phyloP scores from a whole-genome alignment of 2,113 vertebrate genomes.

The Orthonyx spaldingii region DNA sequence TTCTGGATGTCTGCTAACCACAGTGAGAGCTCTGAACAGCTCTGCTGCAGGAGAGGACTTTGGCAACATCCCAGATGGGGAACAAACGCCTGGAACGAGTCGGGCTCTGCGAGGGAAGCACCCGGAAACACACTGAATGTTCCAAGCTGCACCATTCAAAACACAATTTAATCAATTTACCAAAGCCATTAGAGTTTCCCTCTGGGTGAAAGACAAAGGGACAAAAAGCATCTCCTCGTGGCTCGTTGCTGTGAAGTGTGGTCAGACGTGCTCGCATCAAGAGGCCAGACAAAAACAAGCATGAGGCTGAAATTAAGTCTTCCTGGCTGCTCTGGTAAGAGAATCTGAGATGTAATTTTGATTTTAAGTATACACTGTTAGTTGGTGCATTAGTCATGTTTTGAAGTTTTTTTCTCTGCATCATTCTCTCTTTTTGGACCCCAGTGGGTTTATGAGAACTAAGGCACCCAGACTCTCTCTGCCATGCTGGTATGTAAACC shows the following conservation, averaged over 20 bases:
- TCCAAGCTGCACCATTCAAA: slow-evolving; percentile 9
- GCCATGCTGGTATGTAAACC: neutral
- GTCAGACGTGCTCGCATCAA: neutral
- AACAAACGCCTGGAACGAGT: neutral
- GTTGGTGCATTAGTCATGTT: neutral
- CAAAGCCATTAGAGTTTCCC: neutral
- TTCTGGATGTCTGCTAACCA: neutral
- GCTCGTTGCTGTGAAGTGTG: neutral
- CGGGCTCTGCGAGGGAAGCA: neutral
- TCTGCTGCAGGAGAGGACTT: neutral
- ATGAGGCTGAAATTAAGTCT: neutral
- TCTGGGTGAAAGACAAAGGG: neutral
- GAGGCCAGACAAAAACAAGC: neutral
- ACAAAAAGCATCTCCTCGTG: neutral
- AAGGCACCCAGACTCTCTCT: neutral
- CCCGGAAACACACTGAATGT: neutral
- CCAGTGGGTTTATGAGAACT: neutral
- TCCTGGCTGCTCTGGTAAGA: neutral
- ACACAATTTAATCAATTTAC: slow-evolving; percentile 45
- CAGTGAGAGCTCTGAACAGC: neutral
- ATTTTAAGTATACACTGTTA: neutral
- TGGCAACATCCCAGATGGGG: neutral
- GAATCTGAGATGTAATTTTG: neutral
- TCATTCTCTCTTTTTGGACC: neutral
- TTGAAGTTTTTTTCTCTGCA: neutral